Percentiles rank a stretch among this genome's conserved stretches.
These are phyloP conservation scores for Idris sp. DNA, from an alignment of 1,140 invertebrate genomes.

Conservation along the genomic window DNA sequence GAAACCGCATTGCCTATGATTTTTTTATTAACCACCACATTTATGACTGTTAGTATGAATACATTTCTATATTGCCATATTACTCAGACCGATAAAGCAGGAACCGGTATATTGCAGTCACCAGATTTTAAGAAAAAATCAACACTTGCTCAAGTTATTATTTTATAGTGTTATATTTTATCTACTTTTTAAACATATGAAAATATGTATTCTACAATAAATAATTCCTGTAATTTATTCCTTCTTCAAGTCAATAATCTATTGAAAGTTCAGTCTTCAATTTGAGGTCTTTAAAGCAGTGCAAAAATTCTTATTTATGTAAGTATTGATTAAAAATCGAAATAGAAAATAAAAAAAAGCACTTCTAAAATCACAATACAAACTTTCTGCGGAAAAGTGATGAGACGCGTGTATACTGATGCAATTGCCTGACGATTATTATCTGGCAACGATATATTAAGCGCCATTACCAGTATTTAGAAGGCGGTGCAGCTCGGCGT, in stretches of 20 bases:
- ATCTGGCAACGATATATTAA: constrained; percentile 72
- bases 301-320: too few relatives aligned
- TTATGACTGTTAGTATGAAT: constrained; percentile 61
- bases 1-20: constrained; percentile 59
- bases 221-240: too few relatives aligned
- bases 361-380: constrained; percentile 37
- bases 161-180: too few relatives aligned
- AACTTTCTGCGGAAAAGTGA: constrained; percentile 63
- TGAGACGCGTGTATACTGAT: constrained; percentile 65
- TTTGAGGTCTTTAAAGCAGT: too few relatives aligned
- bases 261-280: too few relatives aligned
- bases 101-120: constrained; percentile 56
- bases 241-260: too few relatives aligned
- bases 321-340: too few relatives aligned
- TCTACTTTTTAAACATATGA: too few relatives aligned
- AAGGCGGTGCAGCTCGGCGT: constrained; percentile 66
- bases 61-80: constrained; percentile 62
- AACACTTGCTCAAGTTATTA: constrained; percentile 52
- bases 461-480: constrained; percentile 73
- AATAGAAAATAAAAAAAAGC: too few relatives aligned
- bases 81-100: constrained; percentile 63
- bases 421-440: constrained; percentile 70
- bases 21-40: constrained; percentile 61
- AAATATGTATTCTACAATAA: too few relatives aligned
- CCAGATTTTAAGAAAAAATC: constrained; percentile 48